Evolutionary conservation across 2,113 vertebrate genomes (phyloP).

Genomic region (Saccopteryx leptura): DNA sequence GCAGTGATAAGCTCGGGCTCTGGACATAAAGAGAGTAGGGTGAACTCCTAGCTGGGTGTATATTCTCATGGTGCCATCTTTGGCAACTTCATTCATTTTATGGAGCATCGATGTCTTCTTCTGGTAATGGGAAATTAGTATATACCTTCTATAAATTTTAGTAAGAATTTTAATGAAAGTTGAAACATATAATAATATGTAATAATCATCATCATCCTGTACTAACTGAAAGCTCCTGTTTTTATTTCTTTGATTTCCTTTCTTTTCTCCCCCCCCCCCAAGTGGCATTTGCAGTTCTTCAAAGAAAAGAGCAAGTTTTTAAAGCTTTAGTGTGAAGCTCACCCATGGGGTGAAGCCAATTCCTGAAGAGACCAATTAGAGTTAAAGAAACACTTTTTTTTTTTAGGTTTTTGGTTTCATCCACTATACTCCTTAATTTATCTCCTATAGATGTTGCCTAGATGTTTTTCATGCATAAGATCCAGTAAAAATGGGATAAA

Average conservation of each 20-base stretch:
- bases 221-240: background rate
- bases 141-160: background rate
- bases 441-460: background rate
- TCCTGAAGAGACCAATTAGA: conserved; percentile 2
- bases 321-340: background rate
- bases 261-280: background rate
- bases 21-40: background rate
- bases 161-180: background rate
- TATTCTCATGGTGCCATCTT: background rate
- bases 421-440: conserved; percentile 15
- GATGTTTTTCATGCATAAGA: background rate
- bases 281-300: background rate
- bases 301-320: background rate
- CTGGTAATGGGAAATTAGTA: background rate
- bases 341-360: background rate
- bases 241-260: background rate
- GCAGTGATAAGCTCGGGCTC: background rate
- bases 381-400: background rate
- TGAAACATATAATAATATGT: background rate
- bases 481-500: background rate
- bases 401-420: background rate
- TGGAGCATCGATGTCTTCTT: background rate
- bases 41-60: background rate
- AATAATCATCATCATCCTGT: background rate
- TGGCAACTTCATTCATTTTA: background rate